These are phyloP conservation scores for Drosophila carrolli DNA, from an alignment of 1,140 invertebrate genomes.

Conservation along the genomic window DNA sequence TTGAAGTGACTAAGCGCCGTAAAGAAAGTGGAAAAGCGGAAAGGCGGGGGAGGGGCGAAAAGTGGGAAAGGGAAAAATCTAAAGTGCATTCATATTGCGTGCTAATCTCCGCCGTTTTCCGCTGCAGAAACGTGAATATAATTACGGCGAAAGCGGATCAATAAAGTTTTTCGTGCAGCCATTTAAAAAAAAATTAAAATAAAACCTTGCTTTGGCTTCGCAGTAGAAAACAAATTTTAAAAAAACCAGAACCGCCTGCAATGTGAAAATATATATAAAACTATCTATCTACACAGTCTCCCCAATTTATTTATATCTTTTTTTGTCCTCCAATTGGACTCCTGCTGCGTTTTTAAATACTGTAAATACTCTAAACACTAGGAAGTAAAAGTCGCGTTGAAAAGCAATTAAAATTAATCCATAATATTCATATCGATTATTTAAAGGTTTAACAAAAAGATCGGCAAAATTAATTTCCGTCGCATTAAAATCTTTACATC, in stretches of 20 bases:
- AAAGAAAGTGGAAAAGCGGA: conserved; percentile 35
- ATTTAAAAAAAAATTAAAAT: conserved; percentile 20
- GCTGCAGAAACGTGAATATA: conserved; percentile 55
- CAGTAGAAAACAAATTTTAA: conserved; percentile 13
- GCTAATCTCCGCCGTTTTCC: conserved; percentile 42
- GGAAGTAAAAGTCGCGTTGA: conserved; percentile 25
- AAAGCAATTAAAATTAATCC: conserved; percentile 20
- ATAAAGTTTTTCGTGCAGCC: conserved; percentile 49
- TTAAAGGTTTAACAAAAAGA: conserved; percentile 60
- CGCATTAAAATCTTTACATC: conserved; percentile 84
- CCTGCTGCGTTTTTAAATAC: conserved; percentile 35
- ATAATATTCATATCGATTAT: conserved; percentile 30
- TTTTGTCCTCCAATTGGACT: conserved; percentile 52
- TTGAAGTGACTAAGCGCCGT: conserved; percentile 29
- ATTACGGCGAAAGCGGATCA: conserved; percentile 59
- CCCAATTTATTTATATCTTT: conserved; percentile 14
- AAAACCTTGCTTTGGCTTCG: conserved; percentile 26
- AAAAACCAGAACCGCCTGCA: conserved; percentile 26
- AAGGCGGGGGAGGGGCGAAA: conserved; percentile 6
- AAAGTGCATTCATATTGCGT: conserved; percentile 58
- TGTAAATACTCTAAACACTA: conserved; percentile 16
- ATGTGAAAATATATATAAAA: conserved; percentile 50
- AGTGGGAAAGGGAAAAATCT: conserved; percentile 25
- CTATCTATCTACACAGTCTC: not conserved
- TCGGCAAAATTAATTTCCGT: conserved; percentile 83